Conservation (phyloP, 1,140 invertebrate species). For the Hylyphantes graminicola region DNA sequence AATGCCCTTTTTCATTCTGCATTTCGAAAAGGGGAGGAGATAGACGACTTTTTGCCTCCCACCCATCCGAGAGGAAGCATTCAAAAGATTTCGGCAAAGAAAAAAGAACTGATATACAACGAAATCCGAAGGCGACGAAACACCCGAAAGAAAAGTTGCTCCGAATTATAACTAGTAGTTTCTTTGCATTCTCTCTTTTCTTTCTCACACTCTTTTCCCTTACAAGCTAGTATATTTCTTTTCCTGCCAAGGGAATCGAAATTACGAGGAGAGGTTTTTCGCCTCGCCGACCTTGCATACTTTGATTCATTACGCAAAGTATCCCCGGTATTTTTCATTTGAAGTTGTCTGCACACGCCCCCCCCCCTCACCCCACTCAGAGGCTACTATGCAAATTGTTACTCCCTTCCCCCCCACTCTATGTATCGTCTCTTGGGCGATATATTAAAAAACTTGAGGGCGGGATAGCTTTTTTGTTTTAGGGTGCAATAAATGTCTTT, state of each 20-base stretch:
- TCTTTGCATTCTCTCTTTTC: background rate
- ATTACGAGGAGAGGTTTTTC: slow-evolving; percentile 32
- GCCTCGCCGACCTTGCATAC: slow-evolving; percentile 45
- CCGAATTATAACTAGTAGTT: slow-evolving; percentile 18
- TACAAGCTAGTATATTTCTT: too few species aligned
- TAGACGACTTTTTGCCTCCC: slow-evolving; percentile 1
- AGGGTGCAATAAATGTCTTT: slow-evolving; percentile 28
- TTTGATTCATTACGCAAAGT: slow-evolving; percentile 56
- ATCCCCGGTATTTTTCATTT: slow-evolving; percentile 56
- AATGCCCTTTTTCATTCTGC: background rate
- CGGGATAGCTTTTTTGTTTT: background rate
- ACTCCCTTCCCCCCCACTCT: slow-evolving; percentile 19
- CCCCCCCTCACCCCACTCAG: background rate
- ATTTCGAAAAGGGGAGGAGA: background rate
- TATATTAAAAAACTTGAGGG: slow-evolving; percentile 51
- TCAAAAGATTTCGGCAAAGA: background rate
- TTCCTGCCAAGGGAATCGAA: too few species aligned
- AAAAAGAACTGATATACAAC: background rate
- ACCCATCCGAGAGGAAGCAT: background rate
- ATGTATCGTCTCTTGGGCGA: slow-evolving; percentile 42
- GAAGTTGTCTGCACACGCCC: slow-evolving; percentile 12
- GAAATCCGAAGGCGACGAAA: background rate
- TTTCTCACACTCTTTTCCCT: too few species aligned
- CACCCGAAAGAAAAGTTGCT: slow-evolving; percentile 27
- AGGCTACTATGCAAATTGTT: slow-evolving; percentile 43